These are phyloP conservation scores for Auanema freiburgensis DNA, from an alignment of 2,888 invertebrate species.

Conservation along the genomic window DNA sequence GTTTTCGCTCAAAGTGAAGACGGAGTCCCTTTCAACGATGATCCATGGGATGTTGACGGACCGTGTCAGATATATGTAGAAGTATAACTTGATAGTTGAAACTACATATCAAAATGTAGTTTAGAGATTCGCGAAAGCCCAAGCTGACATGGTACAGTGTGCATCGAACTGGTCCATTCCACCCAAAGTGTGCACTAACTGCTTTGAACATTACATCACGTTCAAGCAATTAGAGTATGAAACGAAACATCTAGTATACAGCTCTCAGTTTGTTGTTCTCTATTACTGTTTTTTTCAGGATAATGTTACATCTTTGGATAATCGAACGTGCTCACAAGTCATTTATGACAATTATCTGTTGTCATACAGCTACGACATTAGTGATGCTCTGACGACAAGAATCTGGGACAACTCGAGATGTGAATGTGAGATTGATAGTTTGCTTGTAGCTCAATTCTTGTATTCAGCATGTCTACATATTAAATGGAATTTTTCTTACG, in stretches of 20 bases:
- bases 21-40: conserved; percentile 24
- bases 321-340: conserved; percentile 54
- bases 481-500: conserved; percentile 44
- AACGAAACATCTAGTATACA: conserved; percentile 50
- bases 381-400: conserved; percentile 39
- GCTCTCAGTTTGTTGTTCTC: neutral
- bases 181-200: conserved; percentile 62
- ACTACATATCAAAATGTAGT: too few relatives aligned
- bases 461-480: conserved; percentile 47
- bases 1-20: too few relatives aligned
- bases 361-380: conserved; percentile 55
- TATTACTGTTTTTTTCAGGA: conserved; percentile 23
- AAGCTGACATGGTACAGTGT: conserved; percentile 52
- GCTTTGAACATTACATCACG: conserved; percentile 52
- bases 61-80: conserved; percentile 57
- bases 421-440: conserved; percentile 43
- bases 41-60: conserved; percentile 56
- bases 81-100: conserved; percentile 28
- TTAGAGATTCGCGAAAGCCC: conserved; percentile 39
- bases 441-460: too few relatives aligned
- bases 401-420: conserved; percentile 61
- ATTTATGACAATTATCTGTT: conserved; percentile 60
- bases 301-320: conserved; percentile 41
- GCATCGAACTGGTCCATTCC: conserved; percentile 59
- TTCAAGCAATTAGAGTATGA: conserved; percentile 58